These are phyloP conservation scores for Tenebrosternarchus preto DNA, from an alignment of 2,113 vertebrate species.

Conservation along the genomic window DNA sequence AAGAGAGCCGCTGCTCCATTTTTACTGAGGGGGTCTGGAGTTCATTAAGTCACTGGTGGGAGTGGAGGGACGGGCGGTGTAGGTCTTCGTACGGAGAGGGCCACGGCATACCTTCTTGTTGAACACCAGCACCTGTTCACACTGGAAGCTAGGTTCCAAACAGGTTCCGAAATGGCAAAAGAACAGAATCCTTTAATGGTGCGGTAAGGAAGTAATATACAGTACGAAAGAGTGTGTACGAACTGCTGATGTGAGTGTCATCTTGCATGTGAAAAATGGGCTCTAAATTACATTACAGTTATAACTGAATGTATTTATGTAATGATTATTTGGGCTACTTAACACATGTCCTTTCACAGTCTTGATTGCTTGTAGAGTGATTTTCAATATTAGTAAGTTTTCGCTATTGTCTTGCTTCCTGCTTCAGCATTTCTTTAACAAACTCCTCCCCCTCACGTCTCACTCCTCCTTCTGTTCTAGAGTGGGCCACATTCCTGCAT, in stretches of 20 bases:
- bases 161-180: neutral
- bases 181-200: too few relatives aligned
- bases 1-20: slow-evolving; percentile 48
- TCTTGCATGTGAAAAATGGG: too few relatives aligned
- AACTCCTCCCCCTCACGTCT: neutral
- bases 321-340: too few relatives aligned
- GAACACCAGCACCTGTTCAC: slow-evolving; percentile 29
- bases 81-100: neutral
- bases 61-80: slow-evolving; percentile 5
- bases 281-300: too few relatives aligned
- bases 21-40: slow-evolving; percentile 52
- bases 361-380: neutral
- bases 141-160: neutral
- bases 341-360: too few relatives aligned
- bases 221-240: too few relatives aligned
- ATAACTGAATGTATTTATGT: too few relatives aligned
- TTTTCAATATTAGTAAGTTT: neutral
- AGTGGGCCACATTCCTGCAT: slow-evolving; percentile 56
- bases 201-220: too few relatives aligned
- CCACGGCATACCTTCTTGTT: neutral
- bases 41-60: slow-evolving; percentile 53
- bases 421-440: neutral
- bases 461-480: neutral
- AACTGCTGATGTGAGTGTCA: neutral
- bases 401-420: neutral